Base-by-base conservation (phyloP, 2,888 invertebrate species). In the Argyra leucocephala region DNA sequence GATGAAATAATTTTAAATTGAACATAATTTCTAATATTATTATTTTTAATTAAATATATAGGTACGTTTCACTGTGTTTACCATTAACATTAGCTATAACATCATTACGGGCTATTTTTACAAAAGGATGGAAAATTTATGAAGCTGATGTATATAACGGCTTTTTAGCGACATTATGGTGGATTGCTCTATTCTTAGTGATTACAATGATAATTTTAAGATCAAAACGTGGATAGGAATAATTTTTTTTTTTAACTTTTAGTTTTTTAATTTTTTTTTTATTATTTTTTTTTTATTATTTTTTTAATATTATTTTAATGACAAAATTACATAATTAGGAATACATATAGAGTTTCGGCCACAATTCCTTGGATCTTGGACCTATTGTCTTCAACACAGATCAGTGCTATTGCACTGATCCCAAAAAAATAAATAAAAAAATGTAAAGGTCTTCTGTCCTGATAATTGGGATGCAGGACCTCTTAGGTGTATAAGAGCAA, bases 31-130 rank as follows among this genome's bases (percentile, higher is more conserved):
- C n/a, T n/a, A n/a, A n/a, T n/a, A n/a, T n/a, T n/a, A n/a, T n/a
- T n/a, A n/a, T n/a, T n/a, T n/a, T n/a, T n/a, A n/a, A n/a, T n/a
- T n/a, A n/a, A n/a, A n/a, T n/a, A n/a, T 69, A 0, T 67, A 82
- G 78, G 71, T 92, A 92, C 78, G 85, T 95, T 64, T 89, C 93
- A 1, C 85, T 90, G 61, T 88, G 89, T 72, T 84, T 96, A 63
- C 96, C 96, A 0, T 81, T 95, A 64, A 96, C 96, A 0, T 83
- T 93, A 76, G 93, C 95, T n/a, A 94, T 94, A n/a, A 90, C 93
- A 59, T 88, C 94, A 1, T 82, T 96, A 63, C 83, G 96, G 63
- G 90, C 91, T 64, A 90, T 94, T 80, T 83, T 94, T 62, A 93
- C 93, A 0, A 82, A 93, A 71, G 96, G 96, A 62, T 94, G 95